These are phyloP conservation scores for Penaeus japonicus DNA, from an alignment of 1,140 invertebrate species.

Conservation along the genomic window DNA sequence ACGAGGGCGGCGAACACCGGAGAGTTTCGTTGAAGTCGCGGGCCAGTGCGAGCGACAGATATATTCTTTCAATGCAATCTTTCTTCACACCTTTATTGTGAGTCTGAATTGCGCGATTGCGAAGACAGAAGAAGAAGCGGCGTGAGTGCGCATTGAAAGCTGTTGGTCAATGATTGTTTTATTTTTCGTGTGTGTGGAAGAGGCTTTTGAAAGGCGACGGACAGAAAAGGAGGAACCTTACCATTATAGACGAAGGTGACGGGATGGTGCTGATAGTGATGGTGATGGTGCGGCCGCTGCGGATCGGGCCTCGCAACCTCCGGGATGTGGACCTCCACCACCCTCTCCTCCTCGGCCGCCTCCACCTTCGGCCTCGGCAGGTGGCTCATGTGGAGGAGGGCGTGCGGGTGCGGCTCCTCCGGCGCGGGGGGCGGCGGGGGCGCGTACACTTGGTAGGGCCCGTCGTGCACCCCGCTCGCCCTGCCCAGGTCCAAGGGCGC, in stretches of 20 bases:
- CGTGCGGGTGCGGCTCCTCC: background rate
- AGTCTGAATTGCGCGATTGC: no score
- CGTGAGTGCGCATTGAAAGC: no score
- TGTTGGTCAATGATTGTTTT: no score
- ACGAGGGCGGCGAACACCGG: no score
- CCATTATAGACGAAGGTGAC: constrained; percentile 36
- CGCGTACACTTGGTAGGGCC: constrained; percentile 11
- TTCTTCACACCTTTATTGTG: no score
- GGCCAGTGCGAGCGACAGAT: no score
- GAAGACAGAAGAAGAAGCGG: no score
- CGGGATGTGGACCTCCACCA: constrained; percentile 36
- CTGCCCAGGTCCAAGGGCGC: background rate
- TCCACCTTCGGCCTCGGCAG: constrained; percentile 16
- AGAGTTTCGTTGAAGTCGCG: no score
- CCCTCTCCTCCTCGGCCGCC: constrained; percentile 6
- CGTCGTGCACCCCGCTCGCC: background rate
- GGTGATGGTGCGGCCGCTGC: constrained; percentile 18
- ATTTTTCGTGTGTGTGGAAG: no score
- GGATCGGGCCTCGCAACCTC: constrained; percentile 33
- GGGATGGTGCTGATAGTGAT: constrained; percentile 19
- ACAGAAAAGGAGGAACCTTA: background rate
- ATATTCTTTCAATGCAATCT: no score
- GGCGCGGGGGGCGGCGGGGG: background rate
- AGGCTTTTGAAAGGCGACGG: no score
- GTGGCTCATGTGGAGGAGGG: constrained; percentile 10